Evolutionary conservation across 2,888 invertebrate genomes (phyloP), one percentile per base, ranked within the genome.

Genomic region (Homarus gammarus): DNA sequence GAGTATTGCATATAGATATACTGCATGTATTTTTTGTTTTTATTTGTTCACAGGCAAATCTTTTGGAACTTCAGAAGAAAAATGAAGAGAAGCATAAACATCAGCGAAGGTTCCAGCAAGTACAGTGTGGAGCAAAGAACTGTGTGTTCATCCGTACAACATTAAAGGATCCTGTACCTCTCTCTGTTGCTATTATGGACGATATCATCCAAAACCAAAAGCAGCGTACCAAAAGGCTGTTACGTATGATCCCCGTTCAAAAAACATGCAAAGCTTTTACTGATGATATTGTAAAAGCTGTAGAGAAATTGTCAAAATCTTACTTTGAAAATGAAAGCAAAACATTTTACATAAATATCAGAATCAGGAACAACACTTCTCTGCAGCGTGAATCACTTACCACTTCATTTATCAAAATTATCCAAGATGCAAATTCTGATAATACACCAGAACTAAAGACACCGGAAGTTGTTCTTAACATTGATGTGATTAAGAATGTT

Each of bases 111-210:
- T 94, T 94, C 89, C 96, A 97, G 94, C 96, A 96, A 36, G 95
- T 98, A 0, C 96, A 97, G 92, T 97, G 97, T 0, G 97, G 97
- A 82, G 96, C 97, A 0, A 96, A 96, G 78, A 98, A 98, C 94
- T 96, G 97, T 93, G 94, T 98, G 91, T 99, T 99, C 93, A 97
- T 99, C 92, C 96, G 96, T 93, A 97, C 97, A 0, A 96, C 85
- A 22, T 40, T 91, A 49, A 36, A 75, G 15, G 83, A 90, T 56
- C 90, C 91, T 31, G 56, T 90, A n/a, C 79, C 84, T 22, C 75
- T 90, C 22, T 85, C 87, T 33, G 44, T 89, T 15, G 36, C 78
- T 8, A 87, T 90, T 22, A 90, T 90, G 82, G 87, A 88, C 33
- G 88, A 90, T 27, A 84, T 91, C 33, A 68, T 84, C 2, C 18